Evolutionary conservation across 2,888 invertebrate species (phyloP).

Genomic region (Drosophila setosimentum): DNA sequence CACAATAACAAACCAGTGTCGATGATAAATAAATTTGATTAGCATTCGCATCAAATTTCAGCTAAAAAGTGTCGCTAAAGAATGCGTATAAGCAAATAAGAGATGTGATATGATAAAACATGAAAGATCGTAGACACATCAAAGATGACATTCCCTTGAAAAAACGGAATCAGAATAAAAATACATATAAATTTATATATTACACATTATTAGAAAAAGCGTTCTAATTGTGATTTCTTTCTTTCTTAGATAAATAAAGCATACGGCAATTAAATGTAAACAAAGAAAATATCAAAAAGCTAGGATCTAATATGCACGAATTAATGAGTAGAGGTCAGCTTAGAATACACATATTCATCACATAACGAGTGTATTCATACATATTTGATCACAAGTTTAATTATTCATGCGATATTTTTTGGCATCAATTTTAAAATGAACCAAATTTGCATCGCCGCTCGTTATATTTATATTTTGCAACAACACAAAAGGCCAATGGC

Average conservation of each 20-base stretch:
- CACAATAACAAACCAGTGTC: conserved; percentile 25
- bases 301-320: conserved; percentile 1
- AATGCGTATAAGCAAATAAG: not conserved
- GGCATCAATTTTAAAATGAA: conserved; percentile 59
- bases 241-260: not conserved
- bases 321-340: conserved; percentile 19
- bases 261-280: not conserved
- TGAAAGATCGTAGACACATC: not conserved
- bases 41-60: conserved; percentile 27
- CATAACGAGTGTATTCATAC: conserved; percentile 47
- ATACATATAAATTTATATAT: no score
- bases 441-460: conserved; percentile 54
- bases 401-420: conserved; percentile 60
- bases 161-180: not conserved
- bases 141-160: not conserved
- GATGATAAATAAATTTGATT: conserved; percentile 58
- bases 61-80: not conserved
- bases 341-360: conserved; percentile 4
- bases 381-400: conserved; percentile 61
- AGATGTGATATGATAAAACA: not conserved
- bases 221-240: no score
- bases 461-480: conserved; percentile 34
- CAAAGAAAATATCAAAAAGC: conserved; percentile 1
- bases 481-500: conserved; percentile 25
- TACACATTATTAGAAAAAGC: no score